Base-by-base conservation (phyloP, 2,797 vertebrate genomes). In the Apodemus agrarius region DNA sequence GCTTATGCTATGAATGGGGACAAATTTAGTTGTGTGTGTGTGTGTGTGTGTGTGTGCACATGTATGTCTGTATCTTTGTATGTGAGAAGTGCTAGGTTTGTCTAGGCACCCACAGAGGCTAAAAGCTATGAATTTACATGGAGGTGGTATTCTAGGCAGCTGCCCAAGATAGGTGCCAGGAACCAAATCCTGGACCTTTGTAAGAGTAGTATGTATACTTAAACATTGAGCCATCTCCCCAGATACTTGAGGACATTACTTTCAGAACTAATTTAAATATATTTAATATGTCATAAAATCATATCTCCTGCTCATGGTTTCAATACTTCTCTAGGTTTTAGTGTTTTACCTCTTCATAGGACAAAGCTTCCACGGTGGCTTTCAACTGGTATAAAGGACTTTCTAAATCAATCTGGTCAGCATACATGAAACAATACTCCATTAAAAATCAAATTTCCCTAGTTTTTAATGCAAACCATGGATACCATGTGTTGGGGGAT, bases 371-470 rank as follows among this genome's bases (percentile, higher is more conserved):
- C 59, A 93, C 26, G 37, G 84, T 94, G 97, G 81, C 49, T 94
- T 95, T 88, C 46, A 59, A 86, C 46, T 91, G 94, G 80, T 61
- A 63, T 87, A 72, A 97, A 69, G 72, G 93, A 95, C 97, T 97
- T 96, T 89, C 89, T 95, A 94, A 96, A 97, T 96, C 96, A 98
- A 97, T 97, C 93, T 10, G 86, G 79, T 98, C 63, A 82, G 92
- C 89, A 89, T n/a, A 82, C 1, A 31, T 83, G 52, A 94, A 98
- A 96, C 83, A 97, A 96, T 84, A 97, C 89, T 96, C 59, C 79
- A 90, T 80, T 93, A 96, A 85, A 97, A 98, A 98, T 92, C 86
- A 67, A 76, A 97, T 95, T 97, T 59, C 67, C 97, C 91, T 22
- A 76, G 95, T 67, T 93, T 97, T 93, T 98, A 97, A 96, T 81